Conservation (phyloP, 2,888 invertebrate genomes). For the Ditula angustiorana region DNA sequence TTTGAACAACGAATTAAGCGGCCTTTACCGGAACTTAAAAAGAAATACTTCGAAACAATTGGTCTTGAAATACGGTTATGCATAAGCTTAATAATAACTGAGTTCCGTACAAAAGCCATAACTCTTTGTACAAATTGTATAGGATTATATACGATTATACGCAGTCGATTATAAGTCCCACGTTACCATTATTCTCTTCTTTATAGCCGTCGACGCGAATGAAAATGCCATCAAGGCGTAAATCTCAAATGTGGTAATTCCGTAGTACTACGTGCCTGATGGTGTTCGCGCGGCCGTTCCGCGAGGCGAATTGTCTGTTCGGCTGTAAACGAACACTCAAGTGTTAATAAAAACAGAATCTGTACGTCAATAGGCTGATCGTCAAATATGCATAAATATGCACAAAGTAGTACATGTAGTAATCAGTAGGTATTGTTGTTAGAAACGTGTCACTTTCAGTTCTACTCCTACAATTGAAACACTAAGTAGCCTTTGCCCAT, state of each 20-base stretch:
- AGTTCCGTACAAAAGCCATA: neutral
- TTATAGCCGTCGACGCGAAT: constrained; percentile 25
- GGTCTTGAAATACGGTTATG: neutral
- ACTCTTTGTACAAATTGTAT: neutral
- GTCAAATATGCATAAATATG: too few species aligned
- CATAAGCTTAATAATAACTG: neutral
- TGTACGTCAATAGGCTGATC: neutral
- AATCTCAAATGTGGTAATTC: constrained; percentile 30
- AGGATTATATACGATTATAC: constrained; percentile 7
- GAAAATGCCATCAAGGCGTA: constrained; percentile 25
- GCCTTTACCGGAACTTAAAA: neutral
- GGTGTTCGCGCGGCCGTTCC: constrained; percentile 5
- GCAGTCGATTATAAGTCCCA: constrained; percentile 19
- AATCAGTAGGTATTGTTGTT: neutral
- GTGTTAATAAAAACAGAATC: neutral
- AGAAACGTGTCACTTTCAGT: neutral
- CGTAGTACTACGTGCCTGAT: constrained; percentile 12
- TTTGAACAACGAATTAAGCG: neutral
- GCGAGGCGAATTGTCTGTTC: constrained; percentile 5
- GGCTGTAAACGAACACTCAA: constrained; percentile 5
- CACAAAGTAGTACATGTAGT: neutral
- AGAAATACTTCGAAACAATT: neutral
- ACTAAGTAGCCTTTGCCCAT: too few species aligned
- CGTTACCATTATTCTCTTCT: constrained; percentile 16
- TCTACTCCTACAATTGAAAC: neutral